phyloP scores from a whole-genome alignment of 2,888 invertebrate genomes.

The Rhimphoctona megacephalus region DNA sequence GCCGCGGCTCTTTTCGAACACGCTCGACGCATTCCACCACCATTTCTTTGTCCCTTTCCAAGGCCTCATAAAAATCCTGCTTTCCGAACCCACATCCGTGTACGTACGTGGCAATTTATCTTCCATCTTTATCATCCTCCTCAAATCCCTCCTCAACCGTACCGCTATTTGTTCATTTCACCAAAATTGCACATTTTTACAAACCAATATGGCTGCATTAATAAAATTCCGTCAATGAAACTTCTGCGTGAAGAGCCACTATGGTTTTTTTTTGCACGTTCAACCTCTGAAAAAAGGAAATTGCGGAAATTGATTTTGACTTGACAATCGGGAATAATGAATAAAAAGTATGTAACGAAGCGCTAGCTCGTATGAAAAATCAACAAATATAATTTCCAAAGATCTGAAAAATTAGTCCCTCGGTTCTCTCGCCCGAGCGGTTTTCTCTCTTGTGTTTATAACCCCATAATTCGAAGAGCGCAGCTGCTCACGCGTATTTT shows the following conservation, averaged over 20 bases:
- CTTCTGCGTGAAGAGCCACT: neutral
- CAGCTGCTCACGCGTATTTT: neutral
- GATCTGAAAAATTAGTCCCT: neutral
- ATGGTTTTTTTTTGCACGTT: neutral
- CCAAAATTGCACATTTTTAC: neutral
- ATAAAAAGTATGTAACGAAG: no score
- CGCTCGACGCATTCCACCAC: constrained; percentile 80
- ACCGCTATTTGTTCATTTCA: neutral
- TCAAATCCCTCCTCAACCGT: neutral
- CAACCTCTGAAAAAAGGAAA: neutral
- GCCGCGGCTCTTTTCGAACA: constrained; percentile 73
- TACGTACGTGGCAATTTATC: constrained; percentile 1
- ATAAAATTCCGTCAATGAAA: neutral
- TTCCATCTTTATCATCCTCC: constrained; percentile 17
- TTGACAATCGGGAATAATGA: neutral
- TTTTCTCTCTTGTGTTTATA: neutral
- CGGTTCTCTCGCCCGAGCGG: neutral
- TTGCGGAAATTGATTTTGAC: neutral
- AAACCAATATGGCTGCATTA: neutral
- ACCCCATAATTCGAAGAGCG: neutral
- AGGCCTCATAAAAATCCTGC: constrained; percentile 39
- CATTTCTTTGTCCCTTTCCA: constrained; percentile 79
- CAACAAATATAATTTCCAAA: neutral
- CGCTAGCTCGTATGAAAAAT: neutral
- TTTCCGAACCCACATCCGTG: constrained; percentile 37